These are phyloP conservation scores for Crocodylus rhombifer DNA, from an alignment of 2,797 vertebrate species.

Conservation along the genomic window DNA sequence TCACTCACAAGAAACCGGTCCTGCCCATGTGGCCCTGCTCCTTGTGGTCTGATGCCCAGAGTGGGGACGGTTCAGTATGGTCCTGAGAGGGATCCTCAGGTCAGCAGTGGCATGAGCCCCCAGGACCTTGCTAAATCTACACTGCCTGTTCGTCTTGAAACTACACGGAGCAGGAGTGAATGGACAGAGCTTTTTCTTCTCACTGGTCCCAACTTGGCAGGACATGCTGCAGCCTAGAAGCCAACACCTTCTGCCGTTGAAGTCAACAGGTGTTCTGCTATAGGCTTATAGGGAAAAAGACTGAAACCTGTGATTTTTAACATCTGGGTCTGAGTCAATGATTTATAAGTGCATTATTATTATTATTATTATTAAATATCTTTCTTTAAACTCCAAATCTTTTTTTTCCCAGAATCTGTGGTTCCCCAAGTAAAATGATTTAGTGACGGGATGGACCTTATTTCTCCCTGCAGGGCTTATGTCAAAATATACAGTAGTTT, in stretches of 20 bases:
- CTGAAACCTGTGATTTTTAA: background rate
- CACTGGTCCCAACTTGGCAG: too few species aligned
- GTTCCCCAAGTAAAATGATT: background rate
- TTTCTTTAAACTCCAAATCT: background rate
- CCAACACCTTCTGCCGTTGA: background rate
- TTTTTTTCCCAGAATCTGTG: background rate
- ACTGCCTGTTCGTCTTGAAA: too few species aligned
- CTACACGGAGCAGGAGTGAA: too few species aligned
- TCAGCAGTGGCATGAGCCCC: too few species aligned
- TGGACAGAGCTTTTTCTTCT: background rate
- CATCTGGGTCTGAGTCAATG: background rate
- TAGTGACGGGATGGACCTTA: background rate
- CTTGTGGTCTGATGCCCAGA: too few species aligned
- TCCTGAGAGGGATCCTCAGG: too few species aligned
- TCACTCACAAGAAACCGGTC: too few species aligned
- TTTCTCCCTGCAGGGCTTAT: background rate
- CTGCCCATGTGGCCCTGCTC: too few species aligned
- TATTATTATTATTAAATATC: background rate
- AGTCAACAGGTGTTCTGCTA: background rate
- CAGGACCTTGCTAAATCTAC: too few species aligned
- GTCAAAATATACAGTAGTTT: background rate
- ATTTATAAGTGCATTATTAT: background rate
- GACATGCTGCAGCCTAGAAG: background rate
- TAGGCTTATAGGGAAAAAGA: background rate
- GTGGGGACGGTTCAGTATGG: too few species aligned